phyloP scores from a whole-genome alignment of 53 echinoderm and acorn worm species.

The Stichopus horrens region DNA sequence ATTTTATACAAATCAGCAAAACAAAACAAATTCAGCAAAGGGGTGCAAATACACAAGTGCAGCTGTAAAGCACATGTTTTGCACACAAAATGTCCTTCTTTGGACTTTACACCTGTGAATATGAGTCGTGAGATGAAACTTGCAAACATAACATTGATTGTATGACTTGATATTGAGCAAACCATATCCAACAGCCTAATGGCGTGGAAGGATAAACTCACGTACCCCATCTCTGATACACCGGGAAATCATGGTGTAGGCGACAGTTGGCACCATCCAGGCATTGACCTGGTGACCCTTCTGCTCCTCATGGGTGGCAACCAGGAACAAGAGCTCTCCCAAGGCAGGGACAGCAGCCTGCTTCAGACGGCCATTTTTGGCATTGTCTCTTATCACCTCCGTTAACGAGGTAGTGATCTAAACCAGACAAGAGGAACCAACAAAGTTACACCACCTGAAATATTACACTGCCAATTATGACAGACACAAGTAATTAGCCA shows the following conservation, averaged over 20 bases:
- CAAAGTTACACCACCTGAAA: background rate
- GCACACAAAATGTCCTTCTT: too few relatives aligned
- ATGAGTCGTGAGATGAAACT: too few relatives aligned
- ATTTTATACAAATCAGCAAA: too few relatives aligned
- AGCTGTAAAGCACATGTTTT: too few relatives aligned
- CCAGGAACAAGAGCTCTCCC: constrained; percentile 87
- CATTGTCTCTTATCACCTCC: constrained; percentile 90
- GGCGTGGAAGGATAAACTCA: background rate
- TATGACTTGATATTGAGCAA: too few relatives aligned
- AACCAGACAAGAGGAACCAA: background rate
- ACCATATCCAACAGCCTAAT: too few relatives aligned
- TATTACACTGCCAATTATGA: too few relatives aligned
- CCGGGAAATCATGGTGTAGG: constrained; percentile 83
- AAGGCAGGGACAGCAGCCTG: constrained; percentile 86
- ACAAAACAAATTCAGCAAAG: too few relatives aligned
- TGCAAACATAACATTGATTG: too few relatives aligned
- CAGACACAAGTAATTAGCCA: too few relatives aligned
- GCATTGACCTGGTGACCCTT: constrained; percentile 59
- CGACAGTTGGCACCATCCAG: constrained; percentile 73
- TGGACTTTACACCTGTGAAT: too few relatives aligned
- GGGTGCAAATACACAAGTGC: too few relatives aligned
- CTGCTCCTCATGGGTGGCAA: constrained; percentile 91
- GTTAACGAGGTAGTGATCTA: constrained; percentile 77
- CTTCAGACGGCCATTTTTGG: constrained; percentile 85
- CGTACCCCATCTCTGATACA: constrained; percentile 53